Conservation (phyloP, 2,113 vertebrate genomes). For the Dolichallabes microphthalmus region DNA sequence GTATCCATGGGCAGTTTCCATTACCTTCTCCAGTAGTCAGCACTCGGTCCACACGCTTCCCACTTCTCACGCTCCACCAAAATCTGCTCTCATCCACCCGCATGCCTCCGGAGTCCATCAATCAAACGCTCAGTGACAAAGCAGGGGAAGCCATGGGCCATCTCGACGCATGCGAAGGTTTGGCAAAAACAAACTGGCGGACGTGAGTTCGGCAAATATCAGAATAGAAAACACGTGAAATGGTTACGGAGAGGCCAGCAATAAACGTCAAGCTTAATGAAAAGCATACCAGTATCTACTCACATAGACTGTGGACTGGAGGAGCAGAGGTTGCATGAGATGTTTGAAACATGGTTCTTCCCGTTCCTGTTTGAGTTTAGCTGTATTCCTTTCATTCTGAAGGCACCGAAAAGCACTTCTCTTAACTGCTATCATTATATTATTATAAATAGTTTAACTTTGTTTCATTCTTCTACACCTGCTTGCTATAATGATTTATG, state of each 20-base stretch:
- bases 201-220: slow-evolving; percentile 21
- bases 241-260: slow-evolving; percentile 22
- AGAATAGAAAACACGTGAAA: slow-evolving; percentile 43
- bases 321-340: slow-evolving; percentile 33
- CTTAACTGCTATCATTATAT: neutral
- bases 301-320: slow-evolving; percentile 23
- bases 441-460: neutral
- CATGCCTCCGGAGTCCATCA: slow-evolving; percentile 16
- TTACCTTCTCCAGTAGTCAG: slow-evolving; percentile 29
- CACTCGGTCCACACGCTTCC: slow-evolving; percentile 38
- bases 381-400: neutral
- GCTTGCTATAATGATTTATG: neutral
- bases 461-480: neutral
- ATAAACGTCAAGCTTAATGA: slow-evolving; percentile 40
- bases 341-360: slow-evolving; percentile 1
- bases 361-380: neutral
- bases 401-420: neutral
- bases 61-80: slow-evolving; percentile 32
- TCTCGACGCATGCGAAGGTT: slow-evolving; percentile 24
- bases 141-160: slow-evolving; percentile 34
- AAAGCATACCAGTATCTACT: slow-evolving; percentile 38
- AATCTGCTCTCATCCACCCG: slow-evolving; percentile 1
- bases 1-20: slow-evolving; percentile 39
- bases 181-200: slow-evolving; percentile 26
- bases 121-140: slow-evolving; percentile 27